Evolutionary conservation across 2,797 vertebrate genomes (phyloP).

Genomic region (Petrocephalus sullivani): DNA sequence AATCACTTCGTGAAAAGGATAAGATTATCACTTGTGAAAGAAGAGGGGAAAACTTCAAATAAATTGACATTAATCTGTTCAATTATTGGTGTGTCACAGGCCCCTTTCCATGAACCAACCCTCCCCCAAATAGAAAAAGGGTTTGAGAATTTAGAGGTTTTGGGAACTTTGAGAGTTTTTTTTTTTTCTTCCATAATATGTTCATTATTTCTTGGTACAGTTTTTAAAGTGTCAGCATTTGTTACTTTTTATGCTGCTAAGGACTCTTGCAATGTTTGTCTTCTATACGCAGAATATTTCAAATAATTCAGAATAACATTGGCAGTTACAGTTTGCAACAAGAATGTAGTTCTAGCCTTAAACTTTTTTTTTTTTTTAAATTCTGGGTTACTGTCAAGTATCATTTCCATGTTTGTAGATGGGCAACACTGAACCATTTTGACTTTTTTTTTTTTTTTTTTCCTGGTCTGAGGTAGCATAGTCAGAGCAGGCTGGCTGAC

Average conservation of each 20-base stretch:
- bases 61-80: constrained; percentile 14
- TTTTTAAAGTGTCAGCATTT: constrained; percentile 21
- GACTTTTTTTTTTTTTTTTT: background rate
- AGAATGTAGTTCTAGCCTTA: background rate
- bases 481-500: background rate
- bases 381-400: background rate
- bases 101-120: background rate
- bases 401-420: background rate
- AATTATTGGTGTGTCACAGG: background rate
- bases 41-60: background rate
- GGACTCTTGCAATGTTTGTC: background rate
- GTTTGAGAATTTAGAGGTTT: background rate
- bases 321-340: background rate
- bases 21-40: background rate
- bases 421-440: background rate
- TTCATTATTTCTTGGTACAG: background rate
- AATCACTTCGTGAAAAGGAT: constrained; percentile 7
- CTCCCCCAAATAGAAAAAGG: background rate
- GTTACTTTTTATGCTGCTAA: constrained; percentile 23
- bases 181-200: background rate
- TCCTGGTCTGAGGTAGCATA: background rate
- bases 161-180: background rate
- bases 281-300: background rate
- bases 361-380: background rate
- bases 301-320: background rate